A percentile compares a stretch with the other conserved stretches of the same genome.
Evolutionary conservation across 2,797 vertebrate species (phyloP).

Genomic region (Anguilla marmorata): DNA sequence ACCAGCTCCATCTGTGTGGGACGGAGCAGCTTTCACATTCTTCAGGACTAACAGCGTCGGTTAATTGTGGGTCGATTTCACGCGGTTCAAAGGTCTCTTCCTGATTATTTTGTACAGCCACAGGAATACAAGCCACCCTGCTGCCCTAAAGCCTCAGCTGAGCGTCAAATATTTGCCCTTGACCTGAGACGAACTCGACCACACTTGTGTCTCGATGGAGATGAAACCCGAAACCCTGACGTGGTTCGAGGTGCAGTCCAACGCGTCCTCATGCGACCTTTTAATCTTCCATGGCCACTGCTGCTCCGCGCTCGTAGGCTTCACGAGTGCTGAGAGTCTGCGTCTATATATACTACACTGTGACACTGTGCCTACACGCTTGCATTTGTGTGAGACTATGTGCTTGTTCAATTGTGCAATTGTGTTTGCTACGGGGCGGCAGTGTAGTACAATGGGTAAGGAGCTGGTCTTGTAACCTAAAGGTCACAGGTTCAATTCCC

Average conservation of each 20-base stretch:
- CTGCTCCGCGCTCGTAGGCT: background rate
- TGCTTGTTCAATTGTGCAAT: background rate
- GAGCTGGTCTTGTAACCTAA: too few species aligned
- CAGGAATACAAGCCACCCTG: background rate
- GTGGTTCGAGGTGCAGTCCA: background rate
- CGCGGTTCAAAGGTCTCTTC: background rate
- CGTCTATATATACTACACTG: background rate
- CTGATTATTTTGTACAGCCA: background rate
- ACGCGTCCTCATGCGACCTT: background rate
- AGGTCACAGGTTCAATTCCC: too few species aligned
- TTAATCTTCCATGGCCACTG: background rate
- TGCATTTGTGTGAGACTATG: background rate
- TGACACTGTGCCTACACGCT: background rate
- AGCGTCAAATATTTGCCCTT: background rate
- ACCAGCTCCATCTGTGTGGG: background rate
- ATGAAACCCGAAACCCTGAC: constrained; percentile 5
- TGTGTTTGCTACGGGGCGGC: too few species aligned
- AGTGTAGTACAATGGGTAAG: too few species aligned
- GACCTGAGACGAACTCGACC: background rate
- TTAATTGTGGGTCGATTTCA: background rate
- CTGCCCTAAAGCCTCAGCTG: background rate
- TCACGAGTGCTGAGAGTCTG: background rate
- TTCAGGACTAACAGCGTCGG: background rate
- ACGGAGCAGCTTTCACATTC: background rate
- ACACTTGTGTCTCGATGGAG: background rate